Conservation (phyloP, 1,140 invertebrate genomes). For the Bilobella aurantiaca region DNA sequence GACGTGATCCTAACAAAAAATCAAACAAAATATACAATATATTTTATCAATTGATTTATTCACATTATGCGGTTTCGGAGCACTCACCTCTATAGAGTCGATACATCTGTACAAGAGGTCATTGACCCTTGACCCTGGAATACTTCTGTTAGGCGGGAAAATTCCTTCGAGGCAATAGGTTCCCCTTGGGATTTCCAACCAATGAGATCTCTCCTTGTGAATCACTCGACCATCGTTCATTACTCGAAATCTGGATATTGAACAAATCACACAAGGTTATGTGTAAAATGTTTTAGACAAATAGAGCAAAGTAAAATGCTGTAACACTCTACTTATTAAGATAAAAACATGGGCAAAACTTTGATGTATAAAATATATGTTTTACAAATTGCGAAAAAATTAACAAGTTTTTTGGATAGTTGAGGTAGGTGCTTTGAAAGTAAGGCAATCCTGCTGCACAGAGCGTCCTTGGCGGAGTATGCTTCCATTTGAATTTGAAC, state of each 20-base stretch:
- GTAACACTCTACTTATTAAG: neutral
- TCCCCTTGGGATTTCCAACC: neutral
- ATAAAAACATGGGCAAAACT: neutral
- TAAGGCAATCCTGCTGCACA: neutral
- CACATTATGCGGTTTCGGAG: neutral
- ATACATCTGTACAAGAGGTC: neutral
- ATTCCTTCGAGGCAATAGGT: neutral
- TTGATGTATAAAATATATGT: neutral
- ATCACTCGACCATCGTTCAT: neutral
- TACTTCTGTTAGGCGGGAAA: neutral
- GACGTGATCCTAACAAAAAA: neutral
- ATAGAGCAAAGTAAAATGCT: neutral
- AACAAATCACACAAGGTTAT: too few relatives aligned
- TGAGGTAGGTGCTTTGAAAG: neutral
- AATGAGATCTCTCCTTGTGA: neutral
- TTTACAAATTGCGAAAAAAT: neutral
- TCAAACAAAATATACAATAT: neutral
- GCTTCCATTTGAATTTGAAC: neutral
- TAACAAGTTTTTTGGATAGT: neutral
- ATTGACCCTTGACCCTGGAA: neutral
- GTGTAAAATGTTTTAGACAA: too few relatives aligned
- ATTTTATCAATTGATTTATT: neutral
- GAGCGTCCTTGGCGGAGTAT: neutral
- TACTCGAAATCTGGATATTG: neutral
- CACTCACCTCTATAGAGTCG: neutral